These are phyloP conservation scores for Imbricaverruca yamaguchii DNA, from an alignment of 2,888 invertebrate genomes.

Conservation along the genomic window DNA sequence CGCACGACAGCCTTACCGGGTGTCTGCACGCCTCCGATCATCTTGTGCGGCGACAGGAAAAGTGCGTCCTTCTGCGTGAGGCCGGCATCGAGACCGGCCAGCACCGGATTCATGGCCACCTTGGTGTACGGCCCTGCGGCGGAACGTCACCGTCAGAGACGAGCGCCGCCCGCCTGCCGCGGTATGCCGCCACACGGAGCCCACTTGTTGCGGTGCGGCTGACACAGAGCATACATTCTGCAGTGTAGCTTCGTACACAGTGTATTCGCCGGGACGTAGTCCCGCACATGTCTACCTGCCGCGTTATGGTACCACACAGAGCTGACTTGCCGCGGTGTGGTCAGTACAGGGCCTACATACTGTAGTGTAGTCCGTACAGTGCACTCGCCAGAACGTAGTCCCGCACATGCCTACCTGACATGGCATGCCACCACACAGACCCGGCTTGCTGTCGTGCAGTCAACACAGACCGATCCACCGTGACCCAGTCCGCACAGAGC, in stretches of 20 bases:
- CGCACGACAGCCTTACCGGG: conserved; percentile 48
- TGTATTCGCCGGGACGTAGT: conserved; percentile 69
- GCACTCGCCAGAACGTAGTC: not conserved
- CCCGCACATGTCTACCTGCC: conserved; percentile 60
- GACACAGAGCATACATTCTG: not conserved
- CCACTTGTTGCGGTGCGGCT: no score
- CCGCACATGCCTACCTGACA: not conserved
- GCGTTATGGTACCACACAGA: not conserved
- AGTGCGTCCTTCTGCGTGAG: conserved; percentile 76
- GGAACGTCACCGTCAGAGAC: conserved; percentile 24
- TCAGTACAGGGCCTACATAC: not conserved
- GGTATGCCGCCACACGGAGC: not conserved
- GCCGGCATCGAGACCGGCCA: conserved; percentile 58
- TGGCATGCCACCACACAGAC: not conserved
- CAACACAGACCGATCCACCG: not conserved
- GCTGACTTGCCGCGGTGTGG: not conserved
- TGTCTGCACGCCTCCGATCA: conserved; percentile 81
- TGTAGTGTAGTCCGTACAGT: not conserved
- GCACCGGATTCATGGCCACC: conserved; percentile 75
- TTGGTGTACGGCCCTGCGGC: conserved; percentile 58
- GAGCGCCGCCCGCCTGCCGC: no score
- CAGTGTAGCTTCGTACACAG: not conserved
- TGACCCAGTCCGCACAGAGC: not conserved
- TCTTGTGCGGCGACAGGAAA: conserved; percentile 83
- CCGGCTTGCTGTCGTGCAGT: not conserved